Percentiles rank a stretch among this genome's conserved stretches.
Evolutionary conservation across 2,113 vertebrate genomes (phyloP).

Genomic region (Hydrochoerus hydrochaeris): DNA sequence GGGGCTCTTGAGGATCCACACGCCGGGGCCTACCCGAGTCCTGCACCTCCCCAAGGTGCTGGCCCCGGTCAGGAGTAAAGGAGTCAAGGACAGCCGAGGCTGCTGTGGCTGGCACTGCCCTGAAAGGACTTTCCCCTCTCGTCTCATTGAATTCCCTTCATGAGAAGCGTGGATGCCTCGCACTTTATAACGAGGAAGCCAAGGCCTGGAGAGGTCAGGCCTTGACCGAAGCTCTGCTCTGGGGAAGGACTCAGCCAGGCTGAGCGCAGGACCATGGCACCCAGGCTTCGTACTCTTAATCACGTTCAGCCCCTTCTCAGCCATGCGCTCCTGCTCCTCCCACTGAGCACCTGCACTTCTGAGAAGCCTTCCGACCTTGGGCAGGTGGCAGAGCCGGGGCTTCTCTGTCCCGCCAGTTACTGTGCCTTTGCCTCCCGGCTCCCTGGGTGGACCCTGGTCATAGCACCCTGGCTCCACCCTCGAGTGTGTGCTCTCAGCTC

Average conservation of each 20-base stretch:
- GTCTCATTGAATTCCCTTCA: not conserved
- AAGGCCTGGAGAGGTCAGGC: not conserved
- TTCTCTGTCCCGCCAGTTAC: not conserved
- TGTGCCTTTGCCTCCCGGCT: not conserved
- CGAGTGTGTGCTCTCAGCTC: not conserved
- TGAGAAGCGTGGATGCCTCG: not conserved
- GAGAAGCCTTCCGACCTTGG: not conserved
- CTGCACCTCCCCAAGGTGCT: not conserved
- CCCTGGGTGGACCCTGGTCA: not conserved
- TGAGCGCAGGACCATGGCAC: not conserved
- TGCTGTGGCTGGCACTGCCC: too few relatives aligned
- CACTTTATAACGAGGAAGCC: conserved; percentile 39
- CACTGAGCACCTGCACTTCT: not conserved
- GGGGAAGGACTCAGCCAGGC: not conserved
- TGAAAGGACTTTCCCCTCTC: not conserved
- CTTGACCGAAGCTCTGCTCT: not conserved
- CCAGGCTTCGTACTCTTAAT: not conserved
- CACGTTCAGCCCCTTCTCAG: not conserved
- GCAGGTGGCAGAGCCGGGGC: not conserved
- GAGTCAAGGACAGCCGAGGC: not conserved
- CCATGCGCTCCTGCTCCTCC: not conserved
- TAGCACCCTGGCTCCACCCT: not conserved
- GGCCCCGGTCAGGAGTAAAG: not conserved
- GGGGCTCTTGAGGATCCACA: not conserved
- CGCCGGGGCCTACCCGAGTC: not conserved